Conservation (phyloP, 2,113 vertebrate species). For the Thamnophis sirtalis region DNA sequence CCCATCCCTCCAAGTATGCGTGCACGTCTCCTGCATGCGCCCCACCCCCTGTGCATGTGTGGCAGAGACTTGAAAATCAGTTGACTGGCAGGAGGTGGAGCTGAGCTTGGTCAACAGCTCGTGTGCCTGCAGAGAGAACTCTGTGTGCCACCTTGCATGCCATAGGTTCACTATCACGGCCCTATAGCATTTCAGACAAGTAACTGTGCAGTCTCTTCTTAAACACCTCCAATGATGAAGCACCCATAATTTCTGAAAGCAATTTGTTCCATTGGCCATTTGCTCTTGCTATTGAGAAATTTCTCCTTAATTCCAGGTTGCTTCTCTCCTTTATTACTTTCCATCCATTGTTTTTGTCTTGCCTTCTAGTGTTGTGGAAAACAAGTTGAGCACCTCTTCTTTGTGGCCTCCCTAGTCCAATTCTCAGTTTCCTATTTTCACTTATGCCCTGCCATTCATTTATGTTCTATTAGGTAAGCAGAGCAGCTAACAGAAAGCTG, state of each 20-base stretch:
- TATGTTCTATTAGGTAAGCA: not conserved
- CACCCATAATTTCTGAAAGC: not conserved
- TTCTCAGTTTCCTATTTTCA: not conserved
- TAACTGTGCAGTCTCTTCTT: not conserved
- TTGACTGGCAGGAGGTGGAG: too few species aligned
- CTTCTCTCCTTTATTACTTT: not conserved
- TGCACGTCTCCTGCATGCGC: too few species aligned
- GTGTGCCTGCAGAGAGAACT: too few species aligned
- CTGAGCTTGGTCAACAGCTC: too few species aligned
- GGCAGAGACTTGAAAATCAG: too few species aligned
- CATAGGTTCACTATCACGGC: too few species aligned
- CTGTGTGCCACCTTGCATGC: too few species aligned
- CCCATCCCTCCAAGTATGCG: too few species aligned
- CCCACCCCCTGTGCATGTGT: too few species aligned
- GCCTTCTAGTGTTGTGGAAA: not conserved
- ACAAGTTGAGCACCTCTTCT: not conserved
- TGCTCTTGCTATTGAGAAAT: accelerated
- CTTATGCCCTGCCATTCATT: not conserved
- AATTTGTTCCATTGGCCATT: not conserved
- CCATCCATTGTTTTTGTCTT: not conserved
- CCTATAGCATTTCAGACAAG: not conserved
- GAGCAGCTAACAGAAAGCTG: not conserved
- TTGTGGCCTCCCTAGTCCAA: not conserved
- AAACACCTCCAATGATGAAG: not conserved
- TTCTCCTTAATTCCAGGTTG: not conserved